Evolutionary conservation across 2,113 vertebrate genomes (phyloP).

Genomic region (Athene noctua): DNA sequence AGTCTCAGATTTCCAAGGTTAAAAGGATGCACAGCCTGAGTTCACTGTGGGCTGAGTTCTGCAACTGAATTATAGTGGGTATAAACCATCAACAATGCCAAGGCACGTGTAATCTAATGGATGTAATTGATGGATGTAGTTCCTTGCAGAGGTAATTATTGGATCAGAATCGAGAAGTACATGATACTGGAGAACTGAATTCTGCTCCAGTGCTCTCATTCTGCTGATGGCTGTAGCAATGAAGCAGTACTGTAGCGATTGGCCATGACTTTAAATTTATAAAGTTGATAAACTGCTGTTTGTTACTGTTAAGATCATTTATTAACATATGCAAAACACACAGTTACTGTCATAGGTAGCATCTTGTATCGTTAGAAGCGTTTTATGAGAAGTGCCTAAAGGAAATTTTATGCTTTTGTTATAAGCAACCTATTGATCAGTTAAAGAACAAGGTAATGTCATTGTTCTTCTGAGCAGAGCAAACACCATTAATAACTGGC

Average conservation of each 20-base stretch:
- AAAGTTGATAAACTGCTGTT: not conserved
- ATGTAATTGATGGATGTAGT: not conserved
- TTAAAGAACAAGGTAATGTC: not conserved
- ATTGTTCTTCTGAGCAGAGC: not conserved
- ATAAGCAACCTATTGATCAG: not conserved
- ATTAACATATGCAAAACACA: not conserved
- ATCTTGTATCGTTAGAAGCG: not conserved
- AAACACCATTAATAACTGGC: not conserved
- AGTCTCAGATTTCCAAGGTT: not conserved
- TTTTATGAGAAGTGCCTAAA: not conserved
- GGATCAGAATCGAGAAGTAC: not conserved
- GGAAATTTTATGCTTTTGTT: not conserved
- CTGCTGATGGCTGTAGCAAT: not conserved
- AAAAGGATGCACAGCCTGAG: not conserved
- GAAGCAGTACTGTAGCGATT: not conserved
- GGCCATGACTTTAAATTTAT: not conserved
- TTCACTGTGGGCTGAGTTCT: not conserved
- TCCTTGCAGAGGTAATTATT: conserved; percentile 14
- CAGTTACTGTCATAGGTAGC: not conserved
- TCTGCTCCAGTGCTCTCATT: not conserved
- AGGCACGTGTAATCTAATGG: not conserved
- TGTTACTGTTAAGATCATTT: not conserved
- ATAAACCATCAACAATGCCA: not conserved
- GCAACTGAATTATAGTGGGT: not conserved
- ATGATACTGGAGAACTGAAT: not conserved